phyloP scores from a whole-genome alignment of 1,140 invertebrate genomes.

The Metopolophium dirhodum region DNA sequence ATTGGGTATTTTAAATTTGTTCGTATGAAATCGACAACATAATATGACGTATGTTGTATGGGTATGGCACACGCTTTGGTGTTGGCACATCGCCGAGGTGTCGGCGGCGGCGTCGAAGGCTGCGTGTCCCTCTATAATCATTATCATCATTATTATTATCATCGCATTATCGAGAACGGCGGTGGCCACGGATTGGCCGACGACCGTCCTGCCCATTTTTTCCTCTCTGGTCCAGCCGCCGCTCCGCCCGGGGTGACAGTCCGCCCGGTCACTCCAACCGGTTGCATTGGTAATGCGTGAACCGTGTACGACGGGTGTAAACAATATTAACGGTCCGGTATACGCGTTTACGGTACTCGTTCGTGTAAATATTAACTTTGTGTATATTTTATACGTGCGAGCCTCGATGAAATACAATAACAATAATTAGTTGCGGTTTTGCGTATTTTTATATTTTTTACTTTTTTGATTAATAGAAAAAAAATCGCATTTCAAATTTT shows the following conservation, averaged over 20 bases:
- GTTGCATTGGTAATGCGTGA: neutral
- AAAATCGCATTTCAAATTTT: neutral
- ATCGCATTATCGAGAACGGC: neutral
- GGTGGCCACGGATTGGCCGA: conserved; percentile 17
- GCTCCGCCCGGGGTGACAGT: conserved; percentile 8
- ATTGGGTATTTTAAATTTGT: neutral
- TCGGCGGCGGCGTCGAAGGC: neutral
- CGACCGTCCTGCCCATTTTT: conserved; percentile 35
- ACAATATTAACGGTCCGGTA: neutral
- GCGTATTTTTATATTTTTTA: neutral
- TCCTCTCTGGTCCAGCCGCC: conserved; percentile 14
- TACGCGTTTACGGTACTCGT: neutral
- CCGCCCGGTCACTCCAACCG: conserved; percentile 18
- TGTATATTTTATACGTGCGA: neutral
- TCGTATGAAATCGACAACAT: too few species aligned
- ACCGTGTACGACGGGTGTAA: neutral
- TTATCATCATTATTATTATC: neutral
- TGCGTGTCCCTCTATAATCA: neutral
- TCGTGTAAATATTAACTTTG: neutral
- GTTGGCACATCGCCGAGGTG: conserved; percentile 20
- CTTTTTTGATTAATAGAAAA: neutral
- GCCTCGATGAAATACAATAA: neutral
- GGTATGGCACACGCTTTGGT: neutral
- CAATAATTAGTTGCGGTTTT: neutral
- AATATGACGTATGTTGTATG: neutral